Evolutionary conservation across 1,140 invertebrate genomes (phyloP), one percentile per base, ranked within the genome.

Genomic region (Trachymyrmex cornetzi): DNA sequence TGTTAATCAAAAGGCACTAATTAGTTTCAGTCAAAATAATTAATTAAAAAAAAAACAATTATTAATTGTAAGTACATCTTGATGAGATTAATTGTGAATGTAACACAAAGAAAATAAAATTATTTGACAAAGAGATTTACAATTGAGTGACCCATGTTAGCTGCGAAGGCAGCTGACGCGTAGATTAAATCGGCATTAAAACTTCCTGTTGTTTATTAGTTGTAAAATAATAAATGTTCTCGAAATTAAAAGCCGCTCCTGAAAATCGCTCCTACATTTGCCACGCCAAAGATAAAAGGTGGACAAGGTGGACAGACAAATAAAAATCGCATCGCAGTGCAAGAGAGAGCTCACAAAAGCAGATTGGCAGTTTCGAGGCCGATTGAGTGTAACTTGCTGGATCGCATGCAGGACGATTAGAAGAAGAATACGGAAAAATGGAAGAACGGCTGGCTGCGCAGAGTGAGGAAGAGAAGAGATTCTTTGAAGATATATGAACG

Each of bases 381-480:
- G 14, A 30, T 30, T 55, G 48, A 67, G 7, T 14, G 64, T 53
- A 66, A 81, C 48, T 57, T 53, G 48, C 48, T 55, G 64, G 67
- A 22, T 81, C 50, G 64, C 12, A 14, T 48, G 63, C 67, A 38
- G n/a, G n/a, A 74, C 80, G 69, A 84, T 84, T 50, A 75, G 69
- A n/a, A n/a, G 19, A 44, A 55, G 27, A 84, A 75, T 48, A 75
- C 14, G 80, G 38, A 74, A 84, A 84, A 84, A 75, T 75, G 38
- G 27, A 34, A 38, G 57, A 27, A 34, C 38, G 38, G 14, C 34
- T 14, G 57, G 34, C 12, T 16, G 57, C 38, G n/a, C 16, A 9
- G 38, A n/a, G 22, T 0, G 19, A 38, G 38, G 16, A 19, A 24
- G 6, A 16, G 22, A 53, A 30, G n/a, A 24, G 61, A 59, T 59